phyloP scores from a whole-genome alignment of 2,888 invertebrate species.

The Alloscopus bannaensis region DNA sequence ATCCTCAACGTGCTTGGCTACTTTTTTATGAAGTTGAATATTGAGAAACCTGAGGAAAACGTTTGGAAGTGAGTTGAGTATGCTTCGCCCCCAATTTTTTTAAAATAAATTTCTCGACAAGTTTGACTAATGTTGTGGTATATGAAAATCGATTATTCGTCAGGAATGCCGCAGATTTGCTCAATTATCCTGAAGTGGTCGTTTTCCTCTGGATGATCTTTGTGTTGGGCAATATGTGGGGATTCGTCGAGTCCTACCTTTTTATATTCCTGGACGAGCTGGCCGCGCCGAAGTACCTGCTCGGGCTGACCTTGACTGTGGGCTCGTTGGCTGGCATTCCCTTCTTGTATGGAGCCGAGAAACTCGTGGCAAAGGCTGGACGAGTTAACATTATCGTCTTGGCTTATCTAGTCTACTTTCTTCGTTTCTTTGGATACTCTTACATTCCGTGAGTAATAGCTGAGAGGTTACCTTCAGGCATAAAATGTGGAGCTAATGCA shows the following conservation, averaged over 20 bases:
- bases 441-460: slow-evolving; percentile 84
- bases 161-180: slow-evolving; percentile 65
- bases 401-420: slow-evolving; percentile 90
- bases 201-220: slow-evolving; percentile 88
- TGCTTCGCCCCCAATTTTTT: too few relatives aligned
- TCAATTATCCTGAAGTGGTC: slow-evolving; percentile 83
- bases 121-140: too few relatives aligned
- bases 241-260: slow-evolving; percentile 91
- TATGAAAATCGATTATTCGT: too few relatives aligned
- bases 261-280: slow-evolving; percentile 90
- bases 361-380: slow-evolving; percentile 87
- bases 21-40: slow-evolving; percentile 86
- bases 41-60: slow-evolving; percentile 71
- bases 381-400: slow-evolving; percentile 89
- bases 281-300: slow-evolving; percentile 87
- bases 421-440: slow-evolving; percentile 88
- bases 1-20: slow-evolving; percentile 85
- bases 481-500: neutral
- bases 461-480: neutral
- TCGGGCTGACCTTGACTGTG: slow-evolving; percentile 91
- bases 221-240: slow-evolving; percentile 90
- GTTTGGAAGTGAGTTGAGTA: slow-evolving; percentile 67
- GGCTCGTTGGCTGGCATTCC: slow-evolving; percentile 90
- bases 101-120: too few relatives aligned
- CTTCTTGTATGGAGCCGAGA: slow-evolving; percentile 89